A percentile compares a stretch with the other conserved stretches of the same genome.
These are phyloP conservation scores for Pseudochirops cupreus DNA, from an alignment of 2,797 vertebrate species.

Conservation along the genomic window DNA sequence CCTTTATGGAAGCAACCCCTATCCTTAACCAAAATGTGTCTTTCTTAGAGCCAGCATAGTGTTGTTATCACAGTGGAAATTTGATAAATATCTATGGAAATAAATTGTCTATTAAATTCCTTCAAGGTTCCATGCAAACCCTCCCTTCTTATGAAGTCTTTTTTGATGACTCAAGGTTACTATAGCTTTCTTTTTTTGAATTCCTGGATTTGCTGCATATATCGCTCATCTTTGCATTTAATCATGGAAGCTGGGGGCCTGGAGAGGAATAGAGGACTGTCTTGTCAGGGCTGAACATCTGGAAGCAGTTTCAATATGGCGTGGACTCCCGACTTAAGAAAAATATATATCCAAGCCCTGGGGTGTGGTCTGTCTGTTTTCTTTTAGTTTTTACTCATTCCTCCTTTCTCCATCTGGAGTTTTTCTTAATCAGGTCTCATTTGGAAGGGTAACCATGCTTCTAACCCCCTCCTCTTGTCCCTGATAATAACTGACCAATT, in stretches of 20 bases:
- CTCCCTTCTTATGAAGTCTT: constrained; percentile 6
- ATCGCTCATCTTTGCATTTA: constrained; percentile 25
- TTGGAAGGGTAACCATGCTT: background rate
- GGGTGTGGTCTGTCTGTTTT: background rate
- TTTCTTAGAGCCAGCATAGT: constrained; percentile 1
- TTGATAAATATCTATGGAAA: constrained; percentile 32
- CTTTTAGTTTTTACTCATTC: background rate
- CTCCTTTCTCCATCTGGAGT: background rate
- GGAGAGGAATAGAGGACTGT: background rate
- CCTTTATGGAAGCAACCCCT: background rate
- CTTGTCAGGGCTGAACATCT: background rate
- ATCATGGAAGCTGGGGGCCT: background rate
- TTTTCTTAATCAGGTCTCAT: background rate
- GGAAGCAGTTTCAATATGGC: background rate
- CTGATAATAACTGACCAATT: background rate
- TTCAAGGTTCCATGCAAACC: constrained; percentile 24
- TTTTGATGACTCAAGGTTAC: background rate
- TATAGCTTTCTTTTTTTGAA: constrained; percentile 37
- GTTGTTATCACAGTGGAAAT: background rate
- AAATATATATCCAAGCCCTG: background rate
- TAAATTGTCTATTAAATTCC: constrained; percentile 1
- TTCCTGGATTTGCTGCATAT: constrained; percentile 13
- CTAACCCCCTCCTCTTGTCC: background rate
- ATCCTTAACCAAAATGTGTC: background rate
- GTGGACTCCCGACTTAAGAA: background rate